Evolutionary conservation across 1,140 invertebrate species (phyloP).

Genomic region (Drosophila dunni): DNA sequence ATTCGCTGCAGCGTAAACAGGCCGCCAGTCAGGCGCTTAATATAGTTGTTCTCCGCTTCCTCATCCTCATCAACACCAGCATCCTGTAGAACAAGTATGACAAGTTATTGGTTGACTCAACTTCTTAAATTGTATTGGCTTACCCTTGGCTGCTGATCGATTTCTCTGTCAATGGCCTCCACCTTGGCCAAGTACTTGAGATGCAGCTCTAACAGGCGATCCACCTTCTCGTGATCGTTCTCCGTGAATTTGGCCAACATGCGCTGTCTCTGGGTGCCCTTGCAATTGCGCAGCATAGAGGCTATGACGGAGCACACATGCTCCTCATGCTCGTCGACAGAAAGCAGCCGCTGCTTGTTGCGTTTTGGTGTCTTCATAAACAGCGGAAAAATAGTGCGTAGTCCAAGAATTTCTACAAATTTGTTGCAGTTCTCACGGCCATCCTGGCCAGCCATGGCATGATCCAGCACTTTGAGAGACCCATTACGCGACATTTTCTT

Average conservation of each 20-base stretch:
- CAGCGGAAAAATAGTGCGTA: constrained; percentile 97
- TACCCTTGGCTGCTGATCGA: constrained; percentile 87
- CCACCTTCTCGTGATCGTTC: constrained; percentile 99
- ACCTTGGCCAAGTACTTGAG: constrained; percentile 99
- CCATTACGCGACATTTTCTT: constrained; percentile 98
- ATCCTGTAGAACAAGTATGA: constrained; percentile 45
- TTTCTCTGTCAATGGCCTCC: constrained; percentile 92
- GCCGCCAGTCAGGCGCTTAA: constrained; percentile 95
- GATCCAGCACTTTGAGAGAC: constrained; percentile 98
- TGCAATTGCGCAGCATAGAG: constrained; percentile 96
- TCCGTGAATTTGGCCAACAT: constrained; percentile 98
- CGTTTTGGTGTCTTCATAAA: constrained; percentile 99
- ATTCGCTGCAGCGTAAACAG: constrained; percentile 98
- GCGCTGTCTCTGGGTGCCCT: constrained; percentile 94
- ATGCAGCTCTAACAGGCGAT: constrained; percentile 97
- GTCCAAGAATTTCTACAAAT: constrained; percentile 98
- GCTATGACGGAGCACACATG: constrained; percentile 97
- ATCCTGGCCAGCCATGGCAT: constrained; percentile 96
- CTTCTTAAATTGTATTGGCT: background rate
- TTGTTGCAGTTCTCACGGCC: constrained; percentile 98
- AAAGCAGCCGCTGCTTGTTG: constrained; percentile 92
- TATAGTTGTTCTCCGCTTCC: constrained; percentile 93
- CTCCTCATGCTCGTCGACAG: constrained; percentile 97
- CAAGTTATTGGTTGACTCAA: background rate
- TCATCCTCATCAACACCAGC: constrained; percentile 87